A percentile compares a stretch with the other conserved stretches of the same genome.
Evolutionary conservation across 2,797 vertebrate genomes (phyloP).

Genomic region (Loris lydekkerianus): DNA sequence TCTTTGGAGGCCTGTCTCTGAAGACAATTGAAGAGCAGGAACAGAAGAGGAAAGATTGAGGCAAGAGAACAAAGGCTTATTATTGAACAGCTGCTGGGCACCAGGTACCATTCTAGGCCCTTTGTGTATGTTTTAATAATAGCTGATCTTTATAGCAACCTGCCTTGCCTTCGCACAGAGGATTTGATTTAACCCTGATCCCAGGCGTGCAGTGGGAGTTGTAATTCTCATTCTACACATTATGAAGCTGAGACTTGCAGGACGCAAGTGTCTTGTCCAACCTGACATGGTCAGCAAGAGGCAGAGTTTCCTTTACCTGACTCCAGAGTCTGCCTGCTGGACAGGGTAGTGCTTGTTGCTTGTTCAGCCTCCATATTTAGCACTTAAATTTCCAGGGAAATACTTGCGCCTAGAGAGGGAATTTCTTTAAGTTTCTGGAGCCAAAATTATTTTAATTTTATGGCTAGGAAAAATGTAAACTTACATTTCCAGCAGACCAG

Average conservation of each 20-base stretch:
- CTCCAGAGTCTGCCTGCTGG: not conserved
- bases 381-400: conserved; percentile 77
- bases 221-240: not conserved
- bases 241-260: not conserved
- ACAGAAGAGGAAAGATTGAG: not conserved
- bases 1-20: not conserved
- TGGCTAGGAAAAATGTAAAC: conserved; percentile 83
- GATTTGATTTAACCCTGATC: accelerated
- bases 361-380: conserved; percentile 79
- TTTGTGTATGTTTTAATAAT: not conserved
- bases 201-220: not conserved
- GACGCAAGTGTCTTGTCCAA: not conserved
- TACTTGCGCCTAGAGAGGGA: conserved; percentile 67
- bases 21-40: conserved; percentile 76
- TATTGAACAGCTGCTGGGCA: not conserved
- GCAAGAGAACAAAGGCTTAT: not conserved
- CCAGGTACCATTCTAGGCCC: not conserved
- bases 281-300: not conserved
- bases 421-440: conserved; percentile 78
- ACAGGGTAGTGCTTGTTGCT: conserved; percentile 68
- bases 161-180: not conserved
- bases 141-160: not conserved
- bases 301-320: not conserved
- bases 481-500: conserved; percentile 76
- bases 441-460: conserved; percentile 85